Conservation (phyloP, 92 coral and sea anemone genomes). For the Porites cylindrica region DNA sequence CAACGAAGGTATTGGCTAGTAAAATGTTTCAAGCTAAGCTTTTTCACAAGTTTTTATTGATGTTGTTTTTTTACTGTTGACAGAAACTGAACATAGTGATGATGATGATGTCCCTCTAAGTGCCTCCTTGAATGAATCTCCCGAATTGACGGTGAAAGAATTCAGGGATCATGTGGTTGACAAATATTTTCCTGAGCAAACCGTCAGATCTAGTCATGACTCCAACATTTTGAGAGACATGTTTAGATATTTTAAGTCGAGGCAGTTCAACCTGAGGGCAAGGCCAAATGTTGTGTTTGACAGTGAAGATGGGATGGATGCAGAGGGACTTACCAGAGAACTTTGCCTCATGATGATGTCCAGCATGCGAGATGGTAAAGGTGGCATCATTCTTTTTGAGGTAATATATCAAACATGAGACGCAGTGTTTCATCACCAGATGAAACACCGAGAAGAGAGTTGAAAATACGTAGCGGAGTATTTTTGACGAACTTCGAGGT, state of each 20-base stretch:
- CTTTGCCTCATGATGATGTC: constrained; percentile 48
- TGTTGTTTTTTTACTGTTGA: no score
- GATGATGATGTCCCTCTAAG: constrained; percentile 31
- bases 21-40: no score
- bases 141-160: constrained; percentile 12
- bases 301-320: constrained; percentile 59
- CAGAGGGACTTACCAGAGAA: constrained; percentile 41
- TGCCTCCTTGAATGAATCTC: constrained; percentile 7
- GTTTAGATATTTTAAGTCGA: constrained; percentile 32
- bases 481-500: no score
- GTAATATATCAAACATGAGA: no score
- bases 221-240: constrained; percentile 37
- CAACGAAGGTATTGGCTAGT: no score
- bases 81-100: constrained; percentile 8
- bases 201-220: constrained; percentile 30
- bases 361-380: constrained; percentile 33
- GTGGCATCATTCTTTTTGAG: constrained; percentile 50
- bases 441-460: no score
- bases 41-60: no score
- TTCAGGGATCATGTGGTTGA: constrained; percentile 43
- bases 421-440: no score
- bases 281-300: constrained; percentile 38
- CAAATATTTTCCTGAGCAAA: constrained; percentile 16
- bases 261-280: constrained; percentile 41
- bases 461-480: no score